phyloP scores from a whole-genome alignment of 2,888 invertebrate genomes.

The Erpobdella octoculata region DNA sequence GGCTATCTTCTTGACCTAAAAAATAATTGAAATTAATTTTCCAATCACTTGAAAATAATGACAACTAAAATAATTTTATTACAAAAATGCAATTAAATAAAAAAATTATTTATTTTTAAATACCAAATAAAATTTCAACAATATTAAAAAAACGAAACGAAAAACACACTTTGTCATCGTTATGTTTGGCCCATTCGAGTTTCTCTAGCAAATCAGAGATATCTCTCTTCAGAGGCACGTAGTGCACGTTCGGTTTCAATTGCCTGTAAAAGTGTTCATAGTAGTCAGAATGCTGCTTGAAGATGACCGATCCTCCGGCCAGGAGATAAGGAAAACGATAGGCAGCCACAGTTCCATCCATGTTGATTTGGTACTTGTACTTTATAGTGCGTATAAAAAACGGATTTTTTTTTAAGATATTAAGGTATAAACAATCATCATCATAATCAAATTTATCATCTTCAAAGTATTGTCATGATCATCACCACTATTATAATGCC shows the following conservation, averaged over 20 bases:
- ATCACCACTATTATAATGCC: no score
- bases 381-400: no score
- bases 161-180: slow-evolving; percentile 46
- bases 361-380: slow-evolving; percentile 87
- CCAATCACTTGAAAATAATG: no score
- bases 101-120: no score
- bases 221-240: slow-evolving; percentile 70
- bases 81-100: no score
- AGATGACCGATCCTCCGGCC: slow-evolving; percentile 74
- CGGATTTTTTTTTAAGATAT: no score
- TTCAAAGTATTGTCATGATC: no score
- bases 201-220: slow-evolving; percentile 71
- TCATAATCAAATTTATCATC: no score
- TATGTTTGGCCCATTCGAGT: slow-evolving; percentile 54
- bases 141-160: neutral
- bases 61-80: no score
- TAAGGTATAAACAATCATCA: no score
- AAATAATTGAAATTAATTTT: no score
- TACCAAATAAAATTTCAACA: neutral
- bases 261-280: slow-evolving; percentile 85
- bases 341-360: slow-evolving; percentile 93
- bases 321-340: slow-evolving; percentile 85
- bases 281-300: slow-evolving; percentile 87
- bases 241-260: slow-evolving; percentile 70
- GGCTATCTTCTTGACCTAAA: slow-evolving; percentile 46